Evolutionary conservation across 2,113 vertebrate species (phyloP).

Genomic region (Phodopus roborovskii): DNA sequence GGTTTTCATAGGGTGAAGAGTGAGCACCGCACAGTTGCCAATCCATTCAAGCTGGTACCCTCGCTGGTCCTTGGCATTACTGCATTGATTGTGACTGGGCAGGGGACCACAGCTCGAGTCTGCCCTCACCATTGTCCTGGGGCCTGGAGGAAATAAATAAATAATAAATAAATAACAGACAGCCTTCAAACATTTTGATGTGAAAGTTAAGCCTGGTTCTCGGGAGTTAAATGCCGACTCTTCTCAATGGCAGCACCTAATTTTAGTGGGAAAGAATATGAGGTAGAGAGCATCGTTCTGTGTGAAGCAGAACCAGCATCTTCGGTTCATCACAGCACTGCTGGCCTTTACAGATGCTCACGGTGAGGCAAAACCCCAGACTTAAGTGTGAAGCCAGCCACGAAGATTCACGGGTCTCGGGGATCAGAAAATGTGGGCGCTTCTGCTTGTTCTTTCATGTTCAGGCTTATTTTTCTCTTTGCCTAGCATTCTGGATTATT

Average conservation of each 20-base stretch:
- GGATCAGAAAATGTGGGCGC: not conserved
- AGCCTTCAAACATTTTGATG: not conserved
- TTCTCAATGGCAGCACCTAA: not conserved
- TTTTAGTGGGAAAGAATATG: not conserved
- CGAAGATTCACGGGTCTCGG: not conserved
- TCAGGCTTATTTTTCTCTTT: not conserved
- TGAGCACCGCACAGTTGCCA: not conserved
- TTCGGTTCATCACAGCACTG: not conserved
- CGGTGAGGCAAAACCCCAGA: not conserved
- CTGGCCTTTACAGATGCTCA: not conserved
- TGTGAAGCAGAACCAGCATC: not conserved
- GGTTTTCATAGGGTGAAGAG: not conserved
- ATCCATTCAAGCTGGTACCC: no score
- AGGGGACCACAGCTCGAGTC: no score
- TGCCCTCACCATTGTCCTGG: not conserved
- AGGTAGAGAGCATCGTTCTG: not conserved
- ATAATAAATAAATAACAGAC: accelerated
- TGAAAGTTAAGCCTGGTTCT: not conserved
- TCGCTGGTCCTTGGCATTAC: no score
- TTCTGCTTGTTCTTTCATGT: not conserved
- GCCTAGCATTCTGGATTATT: not conserved
- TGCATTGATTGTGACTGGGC: not conserved
- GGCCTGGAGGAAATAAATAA: not conserved
- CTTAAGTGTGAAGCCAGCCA: not conserved
- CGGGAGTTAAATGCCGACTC: not conserved